A percentile compares a stretch with the other conserved stretches of the same genome.
Evolutionary conservation across 2,888 invertebrate species (phyloP).

Genomic region (Limnephilus rhombicus): DNA sequence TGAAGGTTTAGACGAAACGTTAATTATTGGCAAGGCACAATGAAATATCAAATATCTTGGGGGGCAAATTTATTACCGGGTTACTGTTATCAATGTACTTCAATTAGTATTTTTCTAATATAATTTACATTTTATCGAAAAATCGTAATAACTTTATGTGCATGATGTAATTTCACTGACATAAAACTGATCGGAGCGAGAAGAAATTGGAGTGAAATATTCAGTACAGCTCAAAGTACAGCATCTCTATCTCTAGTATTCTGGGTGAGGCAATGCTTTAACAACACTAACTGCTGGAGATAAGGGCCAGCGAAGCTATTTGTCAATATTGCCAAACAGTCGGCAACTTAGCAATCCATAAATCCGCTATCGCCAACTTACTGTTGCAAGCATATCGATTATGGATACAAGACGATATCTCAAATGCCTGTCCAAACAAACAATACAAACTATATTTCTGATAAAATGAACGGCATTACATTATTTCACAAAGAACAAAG

Average conservation of each 20-base stretch:
- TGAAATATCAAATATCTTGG: background rate
- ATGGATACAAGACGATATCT: background rate
- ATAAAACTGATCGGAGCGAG: too few relatives aligned
- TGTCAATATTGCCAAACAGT: slow-evolving; percentile 13
- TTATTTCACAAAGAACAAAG: background rate
- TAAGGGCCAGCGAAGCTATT: slow-evolving; percentile 24
- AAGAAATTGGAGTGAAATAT: background rate
- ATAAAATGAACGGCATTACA: background rate
- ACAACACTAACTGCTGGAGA: background rate
- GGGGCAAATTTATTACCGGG: background rate
- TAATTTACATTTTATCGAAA: too few relatives aligned
- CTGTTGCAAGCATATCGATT: slow-evolving; percentile 2
- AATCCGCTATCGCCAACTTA: slow-evolving; percentile 20
- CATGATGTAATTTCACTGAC: too few relatives aligned
- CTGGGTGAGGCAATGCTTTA: background rate
- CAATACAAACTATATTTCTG: background rate
- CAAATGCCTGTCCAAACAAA: slow-evolving; percentile 23
- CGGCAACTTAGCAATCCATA: background rate
- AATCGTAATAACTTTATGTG: too few relatives aligned
- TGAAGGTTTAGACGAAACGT: background rate
- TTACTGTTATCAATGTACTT: background rate
- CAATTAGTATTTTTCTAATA: too few relatives aligned
- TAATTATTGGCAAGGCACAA: background rate
- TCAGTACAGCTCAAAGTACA: background rate
- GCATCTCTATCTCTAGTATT: background rate